Evolutionary conservation across 2,797 vertebrate genomes (phyloP).

Genomic region (Mormyrus hasselquistii): DNA sequence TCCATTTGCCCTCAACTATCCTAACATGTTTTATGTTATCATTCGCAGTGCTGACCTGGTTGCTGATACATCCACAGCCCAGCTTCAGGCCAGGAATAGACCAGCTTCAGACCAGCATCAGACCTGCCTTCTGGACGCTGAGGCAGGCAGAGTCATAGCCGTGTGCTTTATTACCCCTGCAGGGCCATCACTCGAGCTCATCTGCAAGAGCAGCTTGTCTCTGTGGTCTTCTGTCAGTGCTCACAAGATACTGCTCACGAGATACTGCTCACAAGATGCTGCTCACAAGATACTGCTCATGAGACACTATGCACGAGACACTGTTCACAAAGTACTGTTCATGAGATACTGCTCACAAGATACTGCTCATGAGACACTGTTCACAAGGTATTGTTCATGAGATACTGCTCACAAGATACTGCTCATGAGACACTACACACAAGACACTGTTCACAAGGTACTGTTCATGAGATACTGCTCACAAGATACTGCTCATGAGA

Average conservation of each 20-base stretch:
- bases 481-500: too few species aligned
- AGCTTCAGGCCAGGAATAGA: background rate
- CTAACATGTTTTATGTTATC: background rate
- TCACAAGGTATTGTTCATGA: background rate
- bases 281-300: background rate
- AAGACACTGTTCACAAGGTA: too few species aligned
- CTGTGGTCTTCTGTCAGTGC: background rate
- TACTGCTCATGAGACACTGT: background rate
- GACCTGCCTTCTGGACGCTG: background rate
- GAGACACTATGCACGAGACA: background rate
- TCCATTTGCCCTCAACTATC: background rate
- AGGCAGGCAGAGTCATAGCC: background rate
- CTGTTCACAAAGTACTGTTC: background rate
- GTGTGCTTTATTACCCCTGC: background rate
- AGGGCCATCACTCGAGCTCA: background rate
- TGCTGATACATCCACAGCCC: background rate
- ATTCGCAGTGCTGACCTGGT: background rate
- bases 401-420: background rate
- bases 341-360: background rate
- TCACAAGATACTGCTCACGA: background rate
- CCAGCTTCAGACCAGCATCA: background rate
- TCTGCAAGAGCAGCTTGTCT: background rate
- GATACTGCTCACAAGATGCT: background rate
- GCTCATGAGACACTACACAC: background rate
- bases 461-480: too few species aligned